Evolutionary conservation across 1,140 invertebrate species (phyloP).

Genomic region (Drosophila sp.): DNA sequence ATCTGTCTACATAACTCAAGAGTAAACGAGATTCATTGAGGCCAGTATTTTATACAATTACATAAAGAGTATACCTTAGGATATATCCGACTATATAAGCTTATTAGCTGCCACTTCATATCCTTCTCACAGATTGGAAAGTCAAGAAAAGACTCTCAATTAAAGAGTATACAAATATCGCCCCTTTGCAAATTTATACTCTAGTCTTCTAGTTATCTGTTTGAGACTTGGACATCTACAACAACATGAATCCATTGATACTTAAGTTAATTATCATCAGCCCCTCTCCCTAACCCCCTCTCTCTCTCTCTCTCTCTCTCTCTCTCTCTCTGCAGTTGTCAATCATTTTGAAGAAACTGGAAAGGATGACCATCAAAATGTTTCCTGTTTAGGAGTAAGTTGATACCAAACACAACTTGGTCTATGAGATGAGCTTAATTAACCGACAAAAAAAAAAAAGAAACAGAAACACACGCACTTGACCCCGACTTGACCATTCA

Average conservation of each 20-base stretch:
- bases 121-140: no score
- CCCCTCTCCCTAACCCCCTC: conserved; percentile 31
- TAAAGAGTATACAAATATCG: background rate
- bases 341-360: conserved; percentile 54
- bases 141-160: no score
- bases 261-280: conserved; percentile 54
- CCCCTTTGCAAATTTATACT: background rate
- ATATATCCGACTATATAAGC: background rate
- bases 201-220: conserved; percentile 2
- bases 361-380: conserved; percentile 44
- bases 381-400: conserved; percentile 66
- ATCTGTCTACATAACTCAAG: conserved; percentile 29
- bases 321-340: conserved; percentile 46
- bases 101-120: background rate
- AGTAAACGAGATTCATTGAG: conserved; percentile 17
- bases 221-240: background rate
- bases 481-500: conserved; percentile 39
- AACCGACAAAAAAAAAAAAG: conserved; percentile 37
- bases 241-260: conserved; percentile 43
- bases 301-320: background rate
- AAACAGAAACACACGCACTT: conserved; percentile 18
- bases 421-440: conserved; percentile 35
- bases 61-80: background rate
- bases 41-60: conserved; percentile 2
- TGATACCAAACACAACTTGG: conserved; percentile 28